Evolutionary conservation across 2,888 invertebrate genomes (phyloP), one percentile per base, ranked within the genome.

Genomic region (Andricus curvator): DNA sequence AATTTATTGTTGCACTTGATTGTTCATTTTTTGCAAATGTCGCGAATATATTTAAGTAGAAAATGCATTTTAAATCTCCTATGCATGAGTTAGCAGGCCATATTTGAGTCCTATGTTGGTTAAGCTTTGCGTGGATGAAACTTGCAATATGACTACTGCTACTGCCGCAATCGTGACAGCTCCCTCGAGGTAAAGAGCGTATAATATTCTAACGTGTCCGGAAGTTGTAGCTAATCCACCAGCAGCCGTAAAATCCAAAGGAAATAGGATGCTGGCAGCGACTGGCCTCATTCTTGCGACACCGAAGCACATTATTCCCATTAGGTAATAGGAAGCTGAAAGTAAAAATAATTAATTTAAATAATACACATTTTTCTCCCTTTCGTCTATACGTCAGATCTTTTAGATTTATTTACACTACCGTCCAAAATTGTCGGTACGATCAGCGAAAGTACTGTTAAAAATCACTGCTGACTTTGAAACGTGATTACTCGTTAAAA

Each of bases 201-300:
- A 96, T 4, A 95, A 88, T 37, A 96, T 93, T 20, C 96, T 93
- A 20, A 95, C 93, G 86, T 94, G 92, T 4, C 94, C 94, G 76
- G 93, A 92, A 41, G 95, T 95, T 33, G 93, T 93, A 11, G 95
- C 95, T 48, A 96, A 94, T 3, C 96, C 96, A 1, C 96, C 96
- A 1, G 94, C 95, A 0, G 95, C 95, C 9, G 96, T 96, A 86
- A 96, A 96, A 89, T 96, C 95, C 82, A 96, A 88, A 0, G 96
- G 96, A 88, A 96, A 96, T 92, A 96, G 93, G 29, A 95, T 89
- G 81, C 94, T 93, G 67, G 95, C 95, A 4, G 94, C 90, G 0
- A 94, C 88, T 3, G 93, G 90, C 80, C 94, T 93, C 11, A 92
- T 90, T 70, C 96, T 93, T 3, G 94, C 92, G 22, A 95, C 93